These are phyloP conservation scores for Cremastinae sp. DNA, from an alignment of 2,888 invertebrate genomes.

Conservation along the genomic window DNA sequence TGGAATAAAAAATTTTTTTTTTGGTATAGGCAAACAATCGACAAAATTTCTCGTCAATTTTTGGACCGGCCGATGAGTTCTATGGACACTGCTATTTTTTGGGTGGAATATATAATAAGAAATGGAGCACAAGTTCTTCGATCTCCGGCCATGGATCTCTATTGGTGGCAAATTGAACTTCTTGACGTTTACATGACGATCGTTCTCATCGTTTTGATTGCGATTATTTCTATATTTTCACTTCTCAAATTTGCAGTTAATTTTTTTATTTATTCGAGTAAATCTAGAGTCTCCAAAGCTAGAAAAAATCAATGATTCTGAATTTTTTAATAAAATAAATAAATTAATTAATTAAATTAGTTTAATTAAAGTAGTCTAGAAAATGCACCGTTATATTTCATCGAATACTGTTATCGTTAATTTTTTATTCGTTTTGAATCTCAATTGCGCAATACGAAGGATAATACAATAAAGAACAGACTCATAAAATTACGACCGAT, in stretches of 20 bases:
- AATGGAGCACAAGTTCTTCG: constrained; percentile 39
- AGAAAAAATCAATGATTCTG: too few relatives aligned
- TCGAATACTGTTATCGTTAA: too few relatives aligned
- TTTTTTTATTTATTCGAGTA: too few relatives aligned
- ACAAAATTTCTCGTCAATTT: constrained; percentile 19
- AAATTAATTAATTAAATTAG: too few relatives aligned
- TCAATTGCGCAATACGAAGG: background rate
- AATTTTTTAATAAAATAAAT: too few relatives aligned
- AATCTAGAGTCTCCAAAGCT: too few relatives aligned
- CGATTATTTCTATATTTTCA: too few relatives aligned
- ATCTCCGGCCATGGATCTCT: constrained; percentile 54
- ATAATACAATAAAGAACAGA: background rate
- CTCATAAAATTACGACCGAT: constrained; percentile 12
- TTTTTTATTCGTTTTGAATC: background rate
- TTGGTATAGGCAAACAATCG: constrained; percentile 22
- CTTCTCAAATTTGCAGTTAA: too few relatives aligned
- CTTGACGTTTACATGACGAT: constrained; percentile 47
- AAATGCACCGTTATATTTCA: too few relatives aligned
- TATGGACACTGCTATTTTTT: constrained; percentile 53
- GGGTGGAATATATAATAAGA: constrained; percentile 53
- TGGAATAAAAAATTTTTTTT: too few relatives aligned
- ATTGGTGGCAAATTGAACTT: constrained; percentile 54
- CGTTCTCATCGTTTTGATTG: too few relatives aligned
- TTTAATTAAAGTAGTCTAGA: too few relatives aligned
- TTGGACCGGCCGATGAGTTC: constrained; percentile 36